Evolutionary conservation across 2,888 invertebrate genomes (phyloP).

Genomic region (Trissoscelio sp.): DNA sequence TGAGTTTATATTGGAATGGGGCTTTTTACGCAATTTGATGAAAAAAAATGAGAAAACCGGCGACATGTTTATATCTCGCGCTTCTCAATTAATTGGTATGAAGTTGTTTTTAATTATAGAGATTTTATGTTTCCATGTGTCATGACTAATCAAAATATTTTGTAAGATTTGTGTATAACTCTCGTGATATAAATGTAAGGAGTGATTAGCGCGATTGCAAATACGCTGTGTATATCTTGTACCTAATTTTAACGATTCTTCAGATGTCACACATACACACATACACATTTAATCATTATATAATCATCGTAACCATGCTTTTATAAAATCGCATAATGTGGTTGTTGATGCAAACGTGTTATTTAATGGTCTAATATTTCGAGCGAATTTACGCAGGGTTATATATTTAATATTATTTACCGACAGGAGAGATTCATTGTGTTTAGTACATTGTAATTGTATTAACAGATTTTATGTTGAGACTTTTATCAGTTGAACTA

Average conservation of each 20-base stretch:
- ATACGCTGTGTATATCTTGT: conserved; percentile 41
- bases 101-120: no score
- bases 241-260: conserved; percentile 24
- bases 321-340: conserved; percentile 42
- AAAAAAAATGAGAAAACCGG: no score
- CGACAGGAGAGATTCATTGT: conserved; percentile 16
- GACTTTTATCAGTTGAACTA: conserved; percentile 29
- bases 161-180: conserved; percentile 26
- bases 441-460: conserved; percentile 28
- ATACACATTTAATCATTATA: conserved; percentile 38
- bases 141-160: conserved; percentile 15
- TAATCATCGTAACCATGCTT: conserved; percentile 48
- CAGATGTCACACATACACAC: conserved; percentile 34
- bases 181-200: conserved; percentile 18
- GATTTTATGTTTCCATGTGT: no score
- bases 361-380: conserved; percentile 37
- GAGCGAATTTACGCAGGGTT: conserved; percentile 12
- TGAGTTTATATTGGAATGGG: no score
- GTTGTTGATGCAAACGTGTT: conserved; percentile 47
- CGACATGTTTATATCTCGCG: no score
- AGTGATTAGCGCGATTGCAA: background rate
- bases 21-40: no score
- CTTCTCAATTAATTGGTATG: no score
- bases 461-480: conserved; percentile 35
- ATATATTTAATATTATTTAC: conserved; percentile 31